Percentiles rank a stretch among this genome's conserved stretches.
These are phyloP conservation scores for Cossypha caffra DNA, from an alignment of 2,797 vertebrate species.

Conservation along the genomic window DNA sequence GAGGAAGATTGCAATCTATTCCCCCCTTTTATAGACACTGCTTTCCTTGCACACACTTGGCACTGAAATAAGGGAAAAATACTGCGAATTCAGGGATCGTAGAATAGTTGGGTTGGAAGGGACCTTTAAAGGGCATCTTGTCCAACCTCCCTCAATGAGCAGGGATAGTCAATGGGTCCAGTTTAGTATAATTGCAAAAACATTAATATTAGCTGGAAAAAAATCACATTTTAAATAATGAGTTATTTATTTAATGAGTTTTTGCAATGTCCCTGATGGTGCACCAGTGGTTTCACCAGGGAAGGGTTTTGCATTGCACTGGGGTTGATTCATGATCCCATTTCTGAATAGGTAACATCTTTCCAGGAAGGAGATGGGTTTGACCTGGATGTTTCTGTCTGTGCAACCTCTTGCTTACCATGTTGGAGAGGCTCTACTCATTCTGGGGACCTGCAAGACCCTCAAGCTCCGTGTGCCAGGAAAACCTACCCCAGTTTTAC, in stretches of 20 bases:
- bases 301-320: not conserved
- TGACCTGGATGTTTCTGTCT: not conserved
- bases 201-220: not conserved
- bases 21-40: accelerated
- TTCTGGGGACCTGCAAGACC: not conserved
- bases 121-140: not conserved
- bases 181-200: not conserved
- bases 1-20: not conserved
- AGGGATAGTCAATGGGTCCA: not conserved
- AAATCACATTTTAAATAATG: not conserved
- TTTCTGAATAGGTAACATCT: not conserved
- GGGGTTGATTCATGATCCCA: not conserved
- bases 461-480: not conserved
- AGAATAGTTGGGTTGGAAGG: not conserved
- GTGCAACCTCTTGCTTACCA: not conserved
- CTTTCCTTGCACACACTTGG: not conserved
- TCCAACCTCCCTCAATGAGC: not conserved
- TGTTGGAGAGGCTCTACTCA: not conserved
- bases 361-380: not conserved
- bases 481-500: not conserved
- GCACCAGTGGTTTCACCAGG: not conserved
- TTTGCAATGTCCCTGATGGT: accelerated
- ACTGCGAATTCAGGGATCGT: not conserved
- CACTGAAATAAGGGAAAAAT: not conserved
- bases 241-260: too few relatives aligned